Evolutionary conservation across 2,888 invertebrate genomes (phyloP).

Genomic region (Eristalinus sepulchralis): DNA sequence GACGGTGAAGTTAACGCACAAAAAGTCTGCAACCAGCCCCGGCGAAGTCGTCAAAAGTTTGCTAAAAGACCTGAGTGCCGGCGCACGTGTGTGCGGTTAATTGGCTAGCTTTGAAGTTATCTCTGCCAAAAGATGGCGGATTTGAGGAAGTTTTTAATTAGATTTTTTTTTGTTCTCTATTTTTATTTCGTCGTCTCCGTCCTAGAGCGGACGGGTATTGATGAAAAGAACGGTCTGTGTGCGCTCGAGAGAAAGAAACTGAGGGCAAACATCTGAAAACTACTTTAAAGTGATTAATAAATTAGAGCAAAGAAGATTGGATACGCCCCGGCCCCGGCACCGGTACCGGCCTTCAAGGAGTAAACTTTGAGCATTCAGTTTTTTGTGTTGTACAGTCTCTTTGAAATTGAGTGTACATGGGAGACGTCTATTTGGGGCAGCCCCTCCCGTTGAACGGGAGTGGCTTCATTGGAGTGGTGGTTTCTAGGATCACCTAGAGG

Average conservation of each 20-base stretch:
- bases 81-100: background rate
- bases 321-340: background rate
- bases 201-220: background rate
- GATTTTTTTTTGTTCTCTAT: conserved; percentile 3
- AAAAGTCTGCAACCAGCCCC: conserved; percentile 37
- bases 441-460: too few relatives aligned
- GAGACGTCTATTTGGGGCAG: background rate
- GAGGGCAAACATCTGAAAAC: background rate
- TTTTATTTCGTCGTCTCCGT: background rate
- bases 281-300: background rate
- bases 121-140: conserved; percentile 10
- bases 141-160: conserved; percentile 52
- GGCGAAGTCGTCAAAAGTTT: conserved; percentile 55
- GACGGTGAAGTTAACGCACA: conserved; percentile 43
- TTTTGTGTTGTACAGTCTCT: background rate
- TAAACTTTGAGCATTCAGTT: background rate
- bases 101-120: conserved; percentile 33
- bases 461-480: too few relatives aligned
- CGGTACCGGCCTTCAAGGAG: background rate
- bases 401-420: background rate
- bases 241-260: background rate
- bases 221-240: background rate
- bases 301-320: background rate
- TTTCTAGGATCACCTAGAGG: background rate
- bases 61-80: conserved; percentile 3